Percentiles rank a stretch among this genome's conserved stretches.
Conservation (phyloP, 2,113 vertebrate species). For the Isichthys henryi region DNA sequence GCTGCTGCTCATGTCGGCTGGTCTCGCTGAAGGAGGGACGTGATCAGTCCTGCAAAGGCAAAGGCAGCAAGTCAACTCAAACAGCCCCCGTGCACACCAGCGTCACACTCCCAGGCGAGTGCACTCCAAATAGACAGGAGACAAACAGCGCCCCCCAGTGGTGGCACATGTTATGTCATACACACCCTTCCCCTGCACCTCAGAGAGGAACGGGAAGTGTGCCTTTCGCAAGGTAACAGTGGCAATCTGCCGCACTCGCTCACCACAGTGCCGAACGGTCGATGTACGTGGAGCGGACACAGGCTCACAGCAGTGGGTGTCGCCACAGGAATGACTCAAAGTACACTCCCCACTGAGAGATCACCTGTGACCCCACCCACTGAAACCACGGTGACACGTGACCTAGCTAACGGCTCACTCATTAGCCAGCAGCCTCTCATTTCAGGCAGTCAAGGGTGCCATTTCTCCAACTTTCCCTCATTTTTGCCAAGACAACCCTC, state of each 20-base stretch:
- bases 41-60: background rate
- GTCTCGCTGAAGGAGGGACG: background rate
- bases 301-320: background rate
- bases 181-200: background rate
- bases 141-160: background rate
- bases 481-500: background rate
- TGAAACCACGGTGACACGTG: background rate
- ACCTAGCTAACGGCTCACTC: background rate
- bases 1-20: constrained; percentile 79
- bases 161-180: background rate
- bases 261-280: background rate
- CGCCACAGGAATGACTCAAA: background rate
- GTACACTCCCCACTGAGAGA: background rate
- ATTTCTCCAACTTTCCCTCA: background rate
- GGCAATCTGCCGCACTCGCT: background rate
- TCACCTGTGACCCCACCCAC: background rate
- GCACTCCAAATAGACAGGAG: background rate
- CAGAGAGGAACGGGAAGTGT: background rate
- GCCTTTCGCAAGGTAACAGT: background rate
- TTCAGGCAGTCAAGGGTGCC: background rate
- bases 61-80: background rate
- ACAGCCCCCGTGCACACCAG: background rate
- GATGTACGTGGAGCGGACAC: background rate
- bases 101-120: background rate
- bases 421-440: background rate